Base-by-base conservation (phyloP, 2,113 vertebrate species). In the Perccottus glenii region DNA sequence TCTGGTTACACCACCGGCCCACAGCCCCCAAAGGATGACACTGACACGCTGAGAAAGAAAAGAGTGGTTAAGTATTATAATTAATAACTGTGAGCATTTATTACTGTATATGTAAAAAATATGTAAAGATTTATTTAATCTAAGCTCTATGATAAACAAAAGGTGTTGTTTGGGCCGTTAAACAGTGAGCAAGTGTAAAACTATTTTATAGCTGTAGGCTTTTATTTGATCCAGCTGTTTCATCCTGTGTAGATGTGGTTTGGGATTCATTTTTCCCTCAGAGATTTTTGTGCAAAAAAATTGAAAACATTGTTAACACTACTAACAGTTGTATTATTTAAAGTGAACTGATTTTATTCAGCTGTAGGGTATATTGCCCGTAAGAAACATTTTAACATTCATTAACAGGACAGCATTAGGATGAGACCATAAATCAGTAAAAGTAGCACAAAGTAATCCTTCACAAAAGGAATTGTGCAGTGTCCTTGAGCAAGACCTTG, bases 11-110 rank as follows among this genome's bases (percentile, higher is more conserved):
- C 89, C 89, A 89, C 15, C 50, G 86, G 1, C 94, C 93, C 27
- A 91, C 90, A 0, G 95, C 94, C 33, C 95, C 95, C 60, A 96
- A 64, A 1, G 94, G 92, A 65, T 97, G 95, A 68, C 95, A 97
- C 85, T 94, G 93, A 74, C 95, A 97, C 0, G 93, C 95, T 96
- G 76, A 36, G 42, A 45, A 45, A 53, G n/a, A 40, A 40, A 40
- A 58, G 11, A 48, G 48, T 0, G 8, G 33, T 5, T 33, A 35
- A 10, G 15, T 7, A 14, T 3, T 1, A 40, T 8, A 40, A 40
- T 5, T 8, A 40, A 6, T 3, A 5, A 2, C 5, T 5, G 5
- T 40, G 5, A 40, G 38, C 1, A 3, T 40, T 40, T 40, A 40
- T 40, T 40, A 40, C 19, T 27, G 19, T 27, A 27, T 27, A 27